Percentiles rank a stretch among this genome's conserved stretches.
Conservation (phyloP, 2,797 vertebrate genomes). For the Pseudopleuronectes americanus region DNA sequence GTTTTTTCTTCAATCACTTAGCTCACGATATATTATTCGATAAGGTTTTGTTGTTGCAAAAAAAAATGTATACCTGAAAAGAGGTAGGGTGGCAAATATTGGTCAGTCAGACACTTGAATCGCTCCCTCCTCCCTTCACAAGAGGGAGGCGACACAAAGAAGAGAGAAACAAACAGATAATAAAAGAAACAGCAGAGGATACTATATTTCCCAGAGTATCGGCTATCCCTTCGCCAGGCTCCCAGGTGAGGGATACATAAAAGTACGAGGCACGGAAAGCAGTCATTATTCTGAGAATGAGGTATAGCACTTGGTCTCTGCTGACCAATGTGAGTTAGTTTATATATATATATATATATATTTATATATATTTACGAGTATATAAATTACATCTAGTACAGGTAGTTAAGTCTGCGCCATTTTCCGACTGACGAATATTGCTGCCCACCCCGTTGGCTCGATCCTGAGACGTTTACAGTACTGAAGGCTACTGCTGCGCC, state of each 20-base stretch:
- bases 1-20: conserved; percentile 28
- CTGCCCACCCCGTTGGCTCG: conserved; percentile 73
- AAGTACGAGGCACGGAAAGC: conserved; percentile 80
- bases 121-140: conserved; percentile 47
- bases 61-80: conserved; percentile 65
- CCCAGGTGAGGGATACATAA: conserved; percentile 68
- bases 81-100: conserved; percentile 79
- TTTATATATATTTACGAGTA: neutral
- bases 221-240: conserved; percentile 71
- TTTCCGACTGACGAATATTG: conserved; percentile 82
- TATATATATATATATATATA: conserved; percentile 56
- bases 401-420: conserved; percentile 79
- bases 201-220: conserved; percentile 81
- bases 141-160: conserved; percentile 63
- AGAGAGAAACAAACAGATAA: conserved; percentile 42
- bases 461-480: conserved; percentile 84
- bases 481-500: conserved; percentile 80
- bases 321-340: conserved; percentile 52
- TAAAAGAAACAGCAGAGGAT: conserved; percentile 58
- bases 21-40: conserved; percentile 19
- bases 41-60: conserved; percentile 57
- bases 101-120: conserved; percentile 81
- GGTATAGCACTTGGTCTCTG: conserved; percentile 77
- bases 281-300: conserved; percentile 79
- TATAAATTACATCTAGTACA: conserved; percentile 67